These are phyloP conservation scores for Origma solitaria DNA, from an alignment of 2,113 vertebrate genomes.

Conservation along the genomic window DNA sequence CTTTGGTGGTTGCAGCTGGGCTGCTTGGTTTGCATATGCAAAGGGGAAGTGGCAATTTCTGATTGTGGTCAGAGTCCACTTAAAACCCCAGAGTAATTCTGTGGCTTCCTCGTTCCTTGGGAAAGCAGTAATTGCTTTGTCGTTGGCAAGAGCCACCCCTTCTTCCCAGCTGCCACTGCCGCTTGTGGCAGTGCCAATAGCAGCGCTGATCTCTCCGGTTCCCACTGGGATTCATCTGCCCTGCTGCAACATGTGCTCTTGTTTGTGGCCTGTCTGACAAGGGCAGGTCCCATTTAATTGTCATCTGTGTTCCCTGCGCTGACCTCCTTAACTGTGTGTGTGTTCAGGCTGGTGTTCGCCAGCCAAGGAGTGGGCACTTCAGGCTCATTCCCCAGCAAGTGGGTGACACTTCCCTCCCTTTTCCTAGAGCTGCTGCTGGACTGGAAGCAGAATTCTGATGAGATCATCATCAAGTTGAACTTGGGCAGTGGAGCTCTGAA, in stretches of 20 bases:
- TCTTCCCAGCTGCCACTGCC: background rate
- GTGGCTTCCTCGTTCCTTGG: slow-evolving; percentile 16
- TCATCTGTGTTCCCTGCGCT: rapidly evolving
- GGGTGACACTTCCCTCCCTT: background rate
- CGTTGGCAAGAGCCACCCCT: background rate
- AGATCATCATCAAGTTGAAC: slow-evolving; percentile 88
- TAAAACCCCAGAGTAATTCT: background rate
- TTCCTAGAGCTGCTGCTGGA: slow-evolving; percentile 86
- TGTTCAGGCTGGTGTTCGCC: background rate
- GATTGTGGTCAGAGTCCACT: slow-evolving; percentile 29
- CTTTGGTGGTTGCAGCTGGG: background rate
- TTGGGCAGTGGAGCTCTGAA: slow-evolving; percentile 77
- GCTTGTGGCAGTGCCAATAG: background rate
- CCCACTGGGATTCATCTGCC: background rate
- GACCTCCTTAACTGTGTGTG: background rate
- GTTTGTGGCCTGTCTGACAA: background rate
- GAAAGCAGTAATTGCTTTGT: slow-evolving; percentile 1
- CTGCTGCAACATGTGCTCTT: background rate
- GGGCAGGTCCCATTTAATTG: background rate
- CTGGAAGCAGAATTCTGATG: slow-evolving; percentile 92
- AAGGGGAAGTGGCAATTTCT: slow-evolving; percentile 7
- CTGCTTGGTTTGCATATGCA: background rate
- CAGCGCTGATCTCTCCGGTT: background rate
- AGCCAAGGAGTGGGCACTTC: background rate
- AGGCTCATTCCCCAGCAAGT: background rate